Evolutionary conservation across 1,140 invertebrate genomes (phyloP).

Genomic region (Drosophila sulfurigaster): DNA sequence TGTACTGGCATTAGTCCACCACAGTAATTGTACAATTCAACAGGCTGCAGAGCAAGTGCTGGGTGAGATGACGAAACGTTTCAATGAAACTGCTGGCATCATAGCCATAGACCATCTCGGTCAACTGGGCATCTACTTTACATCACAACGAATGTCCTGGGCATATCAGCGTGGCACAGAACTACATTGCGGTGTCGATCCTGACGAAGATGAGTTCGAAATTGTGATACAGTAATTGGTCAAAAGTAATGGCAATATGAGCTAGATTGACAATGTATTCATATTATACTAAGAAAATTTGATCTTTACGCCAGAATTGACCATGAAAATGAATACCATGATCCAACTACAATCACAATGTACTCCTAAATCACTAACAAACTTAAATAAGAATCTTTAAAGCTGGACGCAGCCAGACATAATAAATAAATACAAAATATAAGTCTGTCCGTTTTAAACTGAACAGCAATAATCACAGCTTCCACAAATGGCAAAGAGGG

Average conservation of each 20-base stretch:
- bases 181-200: conserved; percentile 88
- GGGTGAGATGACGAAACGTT: conserved; percentile 87
- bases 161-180: conserved; percentile 88
- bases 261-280: too few species aligned
- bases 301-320: too few species aligned
- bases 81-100: conserved; percentile 90
- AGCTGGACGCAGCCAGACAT: conserved; percentile 42
- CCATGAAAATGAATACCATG: too few species aligned
- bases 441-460: conserved; percentile 31
- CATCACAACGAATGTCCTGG: conserved; percentile 91
- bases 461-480: conserved; percentile 76
- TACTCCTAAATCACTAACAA: conserved; percentile 5
- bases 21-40: conserved; percentile 84
- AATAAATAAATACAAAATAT: not conserved
- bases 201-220: conserved; percentile 64
- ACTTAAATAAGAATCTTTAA: not conserved
- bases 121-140: conserved; percentile 89
- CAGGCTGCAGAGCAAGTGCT: conserved; percentile 87
- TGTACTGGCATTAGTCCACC: conserved; percentile 88
- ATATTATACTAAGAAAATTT: too few species aligned
- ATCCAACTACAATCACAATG: conserved; percentile 2
- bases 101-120: conserved; percentile 89
- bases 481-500: conserved; percentile 71
- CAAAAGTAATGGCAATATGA: too few species aligned
- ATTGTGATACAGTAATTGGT: conserved; percentile 2